Percentiles rank a stretch among this genome's conserved stretches.
Conservation (phyloP, 2,797 vertebrate species). For the Phoebastria nigripes region DNA sequence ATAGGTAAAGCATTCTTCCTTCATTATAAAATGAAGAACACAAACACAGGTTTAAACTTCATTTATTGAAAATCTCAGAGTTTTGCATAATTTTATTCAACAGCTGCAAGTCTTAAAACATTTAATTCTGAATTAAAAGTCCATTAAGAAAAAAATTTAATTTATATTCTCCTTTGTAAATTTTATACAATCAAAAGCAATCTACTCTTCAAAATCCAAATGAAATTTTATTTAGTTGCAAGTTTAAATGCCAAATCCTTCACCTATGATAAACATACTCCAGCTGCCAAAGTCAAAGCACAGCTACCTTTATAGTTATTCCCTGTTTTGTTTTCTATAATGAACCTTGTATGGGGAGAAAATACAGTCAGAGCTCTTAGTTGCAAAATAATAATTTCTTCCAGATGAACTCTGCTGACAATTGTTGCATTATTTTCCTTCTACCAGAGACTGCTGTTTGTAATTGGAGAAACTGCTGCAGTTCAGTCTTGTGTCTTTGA, state of each 20-base stretch:
- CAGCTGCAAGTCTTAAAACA: conserved; percentile 18
- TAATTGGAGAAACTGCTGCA: neutral
- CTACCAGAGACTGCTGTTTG: neutral
- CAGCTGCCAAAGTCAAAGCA: neutral
- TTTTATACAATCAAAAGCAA: neutral
- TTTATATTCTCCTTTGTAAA: neutral
- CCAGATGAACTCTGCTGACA: neutral
- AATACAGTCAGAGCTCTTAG: neutral
- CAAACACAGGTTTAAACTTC: neutral
- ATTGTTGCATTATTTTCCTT: neutral
- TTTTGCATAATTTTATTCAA: conserved; percentile 30
- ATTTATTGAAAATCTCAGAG: conserved; percentile 47
- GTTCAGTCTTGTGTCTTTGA: neutral
- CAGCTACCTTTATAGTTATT: neutral
- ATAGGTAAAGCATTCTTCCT: neutral
- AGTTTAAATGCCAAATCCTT: neutral
- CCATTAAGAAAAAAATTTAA: neutral
- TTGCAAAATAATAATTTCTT: neutral
- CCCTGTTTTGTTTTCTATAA: neutral
- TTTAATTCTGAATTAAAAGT: conserved; percentile 26
- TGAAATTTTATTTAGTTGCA: neutral
- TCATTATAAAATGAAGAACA: neutral
- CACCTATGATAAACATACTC: neutral
- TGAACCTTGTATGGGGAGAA: neutral
- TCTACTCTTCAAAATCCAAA: neutral